These are phyloP conservation scores for Ceuthmochares aereus DNA, from an alignment of 2,113 vertebrate genomes.

Conservation along the genomic window DNA sequence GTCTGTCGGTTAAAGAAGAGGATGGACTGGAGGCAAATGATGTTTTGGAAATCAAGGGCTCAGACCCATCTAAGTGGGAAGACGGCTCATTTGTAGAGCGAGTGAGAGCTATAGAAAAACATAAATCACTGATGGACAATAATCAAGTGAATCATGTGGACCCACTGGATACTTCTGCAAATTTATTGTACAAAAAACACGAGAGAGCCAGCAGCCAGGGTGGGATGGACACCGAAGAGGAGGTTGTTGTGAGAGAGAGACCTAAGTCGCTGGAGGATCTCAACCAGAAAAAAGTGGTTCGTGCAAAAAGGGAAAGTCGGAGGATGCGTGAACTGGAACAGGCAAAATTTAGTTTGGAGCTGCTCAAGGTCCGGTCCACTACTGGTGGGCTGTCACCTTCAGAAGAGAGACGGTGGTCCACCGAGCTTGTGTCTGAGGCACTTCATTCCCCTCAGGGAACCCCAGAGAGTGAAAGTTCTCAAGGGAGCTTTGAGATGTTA, in stretches of 20 bases:
- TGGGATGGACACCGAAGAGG: constrained; percentile 64
- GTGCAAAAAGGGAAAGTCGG: constrained; percentile 94
- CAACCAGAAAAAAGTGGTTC: constrained; percentile 86
- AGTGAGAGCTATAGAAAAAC: constrained; percentile 74
- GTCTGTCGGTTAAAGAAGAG: constrained; percentile 56
- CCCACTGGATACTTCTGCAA: constrained; percentile 34
- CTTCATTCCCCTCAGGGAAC: constrained; percentile 86
- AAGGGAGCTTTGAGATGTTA: constrained; percentile 90
- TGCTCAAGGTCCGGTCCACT: constrained; percentile 92
- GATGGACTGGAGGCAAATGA: constrained; percentile 56
- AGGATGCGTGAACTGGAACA: constrained; percentile 96
- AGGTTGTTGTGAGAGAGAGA: constrained; percentile 83
- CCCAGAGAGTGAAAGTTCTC: constrained; percentile 92
- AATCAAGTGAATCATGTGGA: constrained; percentile 50
- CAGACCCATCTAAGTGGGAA: constrained; percentile 87
- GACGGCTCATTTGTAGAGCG: constrained; percentile 81
- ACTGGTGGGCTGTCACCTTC: constrained; percentile 85
- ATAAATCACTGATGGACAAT: constrained; percentile 62
- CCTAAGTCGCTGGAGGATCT: constrained; percentile 86
- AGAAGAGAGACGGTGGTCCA: constrained; percentile 88
- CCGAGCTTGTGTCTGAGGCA: constrained; percentile 82
- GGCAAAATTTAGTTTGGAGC: constrained; percentile 94
- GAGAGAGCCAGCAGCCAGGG: constrained; percentile 76
- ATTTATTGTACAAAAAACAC: constrained; percentile 40
- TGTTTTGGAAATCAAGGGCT: constrained; percentile 77